A percentile compares a stretch with the other conserved stretches of the same genome.
Conservation (phyloP, 2,888 invertebrate species). For the Cacoxenus indagator region DNA sequence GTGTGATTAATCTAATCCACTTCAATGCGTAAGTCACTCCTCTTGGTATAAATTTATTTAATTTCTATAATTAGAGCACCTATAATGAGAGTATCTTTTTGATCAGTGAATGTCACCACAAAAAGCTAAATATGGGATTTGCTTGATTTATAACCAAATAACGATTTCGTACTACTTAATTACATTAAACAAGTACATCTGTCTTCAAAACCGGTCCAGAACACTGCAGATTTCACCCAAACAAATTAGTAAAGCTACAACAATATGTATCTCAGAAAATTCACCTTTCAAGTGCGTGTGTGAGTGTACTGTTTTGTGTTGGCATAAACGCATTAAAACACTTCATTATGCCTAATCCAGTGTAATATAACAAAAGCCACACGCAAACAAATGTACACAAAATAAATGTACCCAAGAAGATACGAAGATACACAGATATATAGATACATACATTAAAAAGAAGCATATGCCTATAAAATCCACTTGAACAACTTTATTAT, state of each 20-base stretch:
- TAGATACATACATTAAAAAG: slow-evolving; percentile 17
- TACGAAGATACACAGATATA: not conserved
- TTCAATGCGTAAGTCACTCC: no score
- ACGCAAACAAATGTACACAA: slow-evolving; percentile 32
- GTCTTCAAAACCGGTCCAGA: not conserved
- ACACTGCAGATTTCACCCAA: slow-evolving; percentile 34
- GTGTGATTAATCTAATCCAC: no score
- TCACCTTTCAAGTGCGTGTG: slow-evolving; percentile 14
- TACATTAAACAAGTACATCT: not conserved
- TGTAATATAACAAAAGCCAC: slow-evolving; percentile 62
- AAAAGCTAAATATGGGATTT: not conserved
- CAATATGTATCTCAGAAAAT: slow-evolving; percentile 28
- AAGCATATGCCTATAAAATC: slow-evolving; percentile 51
- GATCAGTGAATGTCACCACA: not conserved
- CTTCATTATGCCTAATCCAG: slow-evolving; percentile 62
- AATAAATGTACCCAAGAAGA: slow-evolving; percentile 23
- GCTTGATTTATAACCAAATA: not conserved
- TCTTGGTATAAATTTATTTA: no score
- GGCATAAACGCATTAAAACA: slow-evolving; percentile 60
- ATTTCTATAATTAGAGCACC: no score
- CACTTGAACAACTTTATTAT: slow-evolving; percentile 63
- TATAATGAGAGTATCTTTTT: no score
- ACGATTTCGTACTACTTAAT: not conserved
- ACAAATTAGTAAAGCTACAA: slow-evolving; percentile 36
- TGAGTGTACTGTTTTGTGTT: slow-evolving; percentile 34